Evolutionary conservation across 2,113 vertebrate species (phyloP).

Genomic region (Sturnira hondurensis): DNA sequence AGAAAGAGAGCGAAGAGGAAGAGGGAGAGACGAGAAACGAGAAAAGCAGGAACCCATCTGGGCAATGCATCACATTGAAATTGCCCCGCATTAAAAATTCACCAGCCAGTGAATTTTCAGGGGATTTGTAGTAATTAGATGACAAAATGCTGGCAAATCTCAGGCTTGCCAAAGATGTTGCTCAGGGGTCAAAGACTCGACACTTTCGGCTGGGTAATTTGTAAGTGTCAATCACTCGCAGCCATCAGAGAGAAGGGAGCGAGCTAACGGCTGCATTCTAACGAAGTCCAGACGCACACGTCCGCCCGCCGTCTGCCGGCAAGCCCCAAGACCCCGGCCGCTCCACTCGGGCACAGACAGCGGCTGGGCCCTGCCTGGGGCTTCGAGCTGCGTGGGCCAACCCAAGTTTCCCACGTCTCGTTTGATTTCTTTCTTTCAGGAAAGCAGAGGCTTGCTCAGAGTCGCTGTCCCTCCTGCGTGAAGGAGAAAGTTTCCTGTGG

Average conservation of each 20-base stretch:
- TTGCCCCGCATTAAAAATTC: constrained; percentile 96
- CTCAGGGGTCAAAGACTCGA: constrained; percentile 97
- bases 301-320: constrained; percentile 27
- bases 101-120: constrained; percentile 95
- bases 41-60: constrained; percentile 79
- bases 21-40: background rate
- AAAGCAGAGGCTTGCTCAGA: background rate
- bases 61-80: constrained; percentile 82
- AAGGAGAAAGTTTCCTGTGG: background rate
- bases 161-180: constrained; percentile 94
- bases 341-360: background rate
- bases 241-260: constrained; percentile 85
- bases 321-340: background rate
- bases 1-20: background rate
- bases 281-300: constrained; percentile 69
- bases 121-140: constrained; percentile 99
- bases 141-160: constrained; percentile 98
- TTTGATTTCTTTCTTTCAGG: background rate
- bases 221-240: constrained; percentile 99
- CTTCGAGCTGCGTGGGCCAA: rapidly evolving
- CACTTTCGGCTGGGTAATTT: constrained; percentile 98
- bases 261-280: constrained; percentile 80
- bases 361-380: background rate
- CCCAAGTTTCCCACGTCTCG: background rate
- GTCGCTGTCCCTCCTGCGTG: rapidly evolving